Percentiles rank a stretch among this genome's conserved stretches.
Conservation (phyloP, 2,888 invertebrate species). For the Bellardia bayeri region DNA sequence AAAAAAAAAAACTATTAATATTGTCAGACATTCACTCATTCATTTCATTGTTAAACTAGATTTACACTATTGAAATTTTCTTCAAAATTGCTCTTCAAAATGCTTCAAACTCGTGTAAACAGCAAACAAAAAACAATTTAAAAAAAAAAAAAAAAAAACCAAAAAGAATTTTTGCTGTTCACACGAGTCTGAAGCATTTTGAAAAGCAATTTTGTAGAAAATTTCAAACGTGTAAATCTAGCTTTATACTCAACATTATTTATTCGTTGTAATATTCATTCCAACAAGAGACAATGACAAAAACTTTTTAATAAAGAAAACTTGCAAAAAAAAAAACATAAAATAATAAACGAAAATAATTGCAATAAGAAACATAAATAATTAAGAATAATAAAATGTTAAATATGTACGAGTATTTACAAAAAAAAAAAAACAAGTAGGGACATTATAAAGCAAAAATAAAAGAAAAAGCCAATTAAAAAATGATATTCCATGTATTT, state of each 20-base stretch:
- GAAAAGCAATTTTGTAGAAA: too few relatives aligned
- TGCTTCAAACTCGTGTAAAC: too few relatives aligned
- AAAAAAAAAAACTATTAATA: constrained; percentile 5
- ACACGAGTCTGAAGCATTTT: too few relatives aligned
- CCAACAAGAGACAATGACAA: constrained; percentile 15
- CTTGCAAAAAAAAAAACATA: background rate
- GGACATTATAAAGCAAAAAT: background rate
- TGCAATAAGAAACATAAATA: constrained; percentile 33
- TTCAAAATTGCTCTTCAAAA: too few relatives aligned
- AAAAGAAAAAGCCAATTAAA: constrained; percentile 22
- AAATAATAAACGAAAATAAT: constrained; percentile 23
- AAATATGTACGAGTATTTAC: too few relatives aligned
- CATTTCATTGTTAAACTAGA: background rate
- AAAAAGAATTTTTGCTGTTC: too few relatives aligned
- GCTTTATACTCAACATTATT: background rate
- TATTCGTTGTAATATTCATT: background rate
- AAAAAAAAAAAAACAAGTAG: background rate
- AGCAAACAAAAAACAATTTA: too few relatives aligned
- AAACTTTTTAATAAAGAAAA: constrained; percentile 9
- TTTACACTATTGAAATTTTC: too few relatives aligned
- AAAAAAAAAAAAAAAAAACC: too few relatives aligned
- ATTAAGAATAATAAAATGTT: constrained; percentile 23
- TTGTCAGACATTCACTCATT: background rate
- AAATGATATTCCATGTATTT: constrained; percentile 21
- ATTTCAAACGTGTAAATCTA: too few relatives aligned